A percentile compares a stretch with the other conserved stretches of the same genome.
These are phyloP conservation scores for Mamestra configurata DNA, from an alignment of 1,140 invertebrate genomes.

Conservation along the genomic window DNA sequence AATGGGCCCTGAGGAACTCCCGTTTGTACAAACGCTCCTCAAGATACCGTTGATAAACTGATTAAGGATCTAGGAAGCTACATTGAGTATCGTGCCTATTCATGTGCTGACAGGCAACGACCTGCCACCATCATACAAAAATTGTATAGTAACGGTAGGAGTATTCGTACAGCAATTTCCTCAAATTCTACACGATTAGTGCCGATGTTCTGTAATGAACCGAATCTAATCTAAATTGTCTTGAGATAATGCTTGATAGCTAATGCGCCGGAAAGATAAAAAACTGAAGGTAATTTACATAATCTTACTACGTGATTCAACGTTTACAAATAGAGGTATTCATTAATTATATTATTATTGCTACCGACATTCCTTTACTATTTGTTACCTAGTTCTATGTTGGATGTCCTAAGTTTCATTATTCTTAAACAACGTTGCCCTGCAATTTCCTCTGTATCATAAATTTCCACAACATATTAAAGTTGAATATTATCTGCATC, in stretches of 20 bases:
- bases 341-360: background rate
- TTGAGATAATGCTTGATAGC: background rate
- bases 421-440: too few relatives aligned
- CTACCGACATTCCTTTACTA: background rate
- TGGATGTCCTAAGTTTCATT: too few relatives aligned
- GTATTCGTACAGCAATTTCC: background rate
- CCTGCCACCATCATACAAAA: background rate
- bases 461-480: too few relatives aligned
- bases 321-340: background rate
- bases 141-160: background rate
- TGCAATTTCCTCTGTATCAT: too few relatives aligned
- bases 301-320: background rate
- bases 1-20: background rate
- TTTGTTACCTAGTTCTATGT: background rate
- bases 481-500: too few relatives aligned
- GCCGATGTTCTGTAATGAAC: background rate
- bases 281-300: conserved; percentile 18
- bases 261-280: conserved; percentile 14
- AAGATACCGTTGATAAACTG: too few relatives aligned
- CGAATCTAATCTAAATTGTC: conserved; percentile 18
- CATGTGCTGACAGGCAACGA: too few relatives aligned
- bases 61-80: too few relatives aligned
- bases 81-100: too few relatives aligned
- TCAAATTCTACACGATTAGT: background rate
- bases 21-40: background rate